Conservation (phyloP, 2,113 vertebrate genomes). For the Porphyrio hochstetteri region DNA sequence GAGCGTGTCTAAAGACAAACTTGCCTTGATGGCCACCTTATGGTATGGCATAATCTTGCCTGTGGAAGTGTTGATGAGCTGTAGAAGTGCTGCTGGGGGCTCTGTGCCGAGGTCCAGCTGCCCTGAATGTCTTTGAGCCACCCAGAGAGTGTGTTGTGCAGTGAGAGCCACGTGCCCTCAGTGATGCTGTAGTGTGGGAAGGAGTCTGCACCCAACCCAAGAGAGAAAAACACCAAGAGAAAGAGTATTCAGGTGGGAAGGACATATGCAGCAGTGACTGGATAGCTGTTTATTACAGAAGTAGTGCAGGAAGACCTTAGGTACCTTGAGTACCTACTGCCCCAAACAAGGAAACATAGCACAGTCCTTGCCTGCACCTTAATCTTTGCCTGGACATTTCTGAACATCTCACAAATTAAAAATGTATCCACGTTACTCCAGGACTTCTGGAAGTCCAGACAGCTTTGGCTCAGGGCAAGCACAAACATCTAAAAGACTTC, state of each 20-base stretch:
- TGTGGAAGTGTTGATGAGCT: accelerated
- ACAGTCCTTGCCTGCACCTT: not conserved
- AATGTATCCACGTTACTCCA: not conserved
- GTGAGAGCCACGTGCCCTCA: accelerated
- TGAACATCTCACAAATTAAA: not conserved
- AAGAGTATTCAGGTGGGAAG: not conserved
- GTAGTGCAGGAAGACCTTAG: not conserved
- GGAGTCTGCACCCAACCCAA: accelerated
- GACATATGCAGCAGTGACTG: not conserved
- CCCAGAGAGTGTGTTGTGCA: not conserved
- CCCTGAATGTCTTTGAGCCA: not conserved
- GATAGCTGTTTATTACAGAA: not conserved
- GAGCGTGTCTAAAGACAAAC: not conserved
- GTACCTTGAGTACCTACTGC: not conserved
- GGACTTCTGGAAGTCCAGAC: not conserved
- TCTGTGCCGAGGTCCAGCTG: not conserved
- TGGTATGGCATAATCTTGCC: not conserved
- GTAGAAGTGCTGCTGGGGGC: not conserved
- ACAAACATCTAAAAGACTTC: not conserved
- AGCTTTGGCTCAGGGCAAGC: not conserved
- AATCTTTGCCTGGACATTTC: not conserved
- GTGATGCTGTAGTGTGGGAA: not conserved
- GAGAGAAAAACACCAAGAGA: not conserved
- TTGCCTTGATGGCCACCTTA: not conserved
- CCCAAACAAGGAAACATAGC: not conserved